A percentile compares a stretch with the other conserved stretches of the same genome.
These are phyloP conservation scores for Thera britannica DNA, from an alignment of 2,888 invertebrate genomes.

Conservation along the genomic window DNA sequence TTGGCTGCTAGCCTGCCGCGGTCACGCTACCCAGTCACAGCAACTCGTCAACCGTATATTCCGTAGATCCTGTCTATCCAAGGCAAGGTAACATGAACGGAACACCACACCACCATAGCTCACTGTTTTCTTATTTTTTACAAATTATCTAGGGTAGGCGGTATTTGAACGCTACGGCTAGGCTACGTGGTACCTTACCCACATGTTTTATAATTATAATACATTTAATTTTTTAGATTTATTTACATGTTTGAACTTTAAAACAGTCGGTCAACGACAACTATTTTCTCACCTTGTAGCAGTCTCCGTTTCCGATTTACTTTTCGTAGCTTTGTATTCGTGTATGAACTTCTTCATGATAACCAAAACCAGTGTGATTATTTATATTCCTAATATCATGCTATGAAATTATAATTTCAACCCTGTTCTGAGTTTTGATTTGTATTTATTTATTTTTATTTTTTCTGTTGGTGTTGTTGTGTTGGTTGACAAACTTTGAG, in stretches of 20 bases:
- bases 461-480: neutral
- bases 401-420: neutral
- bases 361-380: neutral
- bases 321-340: slow-evolving; percentile 70
- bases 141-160: slow-evolving; percentile 30
- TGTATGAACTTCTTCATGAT: slow-evolving; percentile 75
- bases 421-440: slow-evolving; percentile 7
- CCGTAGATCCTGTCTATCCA: no score
- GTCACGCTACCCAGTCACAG: slow-evolving; percentile 47
- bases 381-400: neutral
- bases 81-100: no score
- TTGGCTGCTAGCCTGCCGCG: slow-evolving; percentile 38
- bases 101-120: no score
- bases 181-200: no score
- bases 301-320: slow-evolving; percentile 60
- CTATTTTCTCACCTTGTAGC: slow-evolving; percentile 56
- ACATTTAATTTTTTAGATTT: slow-evolving; percentile 6
- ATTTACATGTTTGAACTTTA: no score
- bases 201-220: neutral
- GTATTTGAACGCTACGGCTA: no score
- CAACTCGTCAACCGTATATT: slow-evolving; percentile 50
- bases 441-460: neutral
- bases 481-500: neutral
- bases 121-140: no score
- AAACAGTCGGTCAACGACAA: slow-evolving; percentile 30